phyloP scores from a whole-genome alignment of 2,888 invertebrate species.

The Cataglyphis altisquamis region DNA sequence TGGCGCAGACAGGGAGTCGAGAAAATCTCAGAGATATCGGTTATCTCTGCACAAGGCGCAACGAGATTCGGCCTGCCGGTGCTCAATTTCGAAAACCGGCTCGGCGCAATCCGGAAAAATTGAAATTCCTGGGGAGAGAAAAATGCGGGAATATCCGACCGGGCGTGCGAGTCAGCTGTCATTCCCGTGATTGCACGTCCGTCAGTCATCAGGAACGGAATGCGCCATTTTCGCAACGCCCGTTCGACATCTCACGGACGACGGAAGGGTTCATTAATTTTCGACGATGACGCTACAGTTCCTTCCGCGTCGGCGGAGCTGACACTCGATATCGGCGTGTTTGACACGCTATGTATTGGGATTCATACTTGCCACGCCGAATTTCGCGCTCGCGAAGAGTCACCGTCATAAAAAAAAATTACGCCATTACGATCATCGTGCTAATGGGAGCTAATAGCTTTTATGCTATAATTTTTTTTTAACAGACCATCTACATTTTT shows the following conservation, averaged over 20 bases:
- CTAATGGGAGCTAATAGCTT: not conserved
- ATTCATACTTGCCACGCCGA: slow-evolving; percentile 35
- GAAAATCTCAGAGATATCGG: slow-evolving; percentile 72
- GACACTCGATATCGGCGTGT: slow-evolving; percentile 49
- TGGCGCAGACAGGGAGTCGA: slow-evolving; percentile 72
- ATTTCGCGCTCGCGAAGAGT: slow-evolving; percentile 33
- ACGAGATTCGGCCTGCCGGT: slow-evolving; percentile 37
- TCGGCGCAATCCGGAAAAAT: slow-evolving; percentile 71
- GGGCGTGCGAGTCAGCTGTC: slow-evolving; percentile 70
- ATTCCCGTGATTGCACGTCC: slow-evolving; percentile 75
- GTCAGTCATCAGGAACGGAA: slow-evolving; percentile 74
- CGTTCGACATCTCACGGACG: slow-evolving; percentile 59
- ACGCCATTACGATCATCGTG: slow-evolving; percentile 17
- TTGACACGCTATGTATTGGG: slow-evolving; percentile 24
- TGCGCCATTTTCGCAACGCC: slow-evolving; percentile 70
- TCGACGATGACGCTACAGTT: slow-evolving; percentile 64
- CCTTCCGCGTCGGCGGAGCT: slow-evolving; percentile 35
- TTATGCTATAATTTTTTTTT: not conserved
- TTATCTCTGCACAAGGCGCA: not conserved
- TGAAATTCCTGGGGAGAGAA: slow-evolving; percentile 76
- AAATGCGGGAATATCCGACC: slow-evolving; percentile 70
- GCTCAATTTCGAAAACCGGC: slow-evolving; percentile 62
- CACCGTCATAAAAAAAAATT: not conserved
- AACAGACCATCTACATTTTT: not conserved
- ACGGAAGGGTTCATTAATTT: slow-evolving; percentile 74